Base-by-base conservation (phyloP, 2,888 invertebrate genomes). In the Fragum sueziense region DNA sequence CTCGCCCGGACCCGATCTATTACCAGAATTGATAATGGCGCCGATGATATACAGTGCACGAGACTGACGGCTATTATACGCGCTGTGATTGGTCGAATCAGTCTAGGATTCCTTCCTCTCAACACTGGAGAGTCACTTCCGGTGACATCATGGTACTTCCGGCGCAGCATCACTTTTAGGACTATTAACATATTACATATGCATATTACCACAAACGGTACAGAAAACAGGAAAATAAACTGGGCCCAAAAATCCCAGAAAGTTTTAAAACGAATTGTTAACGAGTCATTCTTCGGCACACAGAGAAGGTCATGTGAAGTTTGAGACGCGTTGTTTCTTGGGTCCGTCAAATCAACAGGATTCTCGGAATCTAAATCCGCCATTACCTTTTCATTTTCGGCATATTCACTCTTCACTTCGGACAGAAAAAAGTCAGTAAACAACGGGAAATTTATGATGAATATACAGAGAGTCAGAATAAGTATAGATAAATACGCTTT, bases 141-240 rank as follows among this genome's bases (percentile, higher is more conserved):
- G n/a, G 51, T 41, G 11, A 33, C 17, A 34, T 72, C 31, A 9
- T 54, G 62, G 27, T 70, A 70, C 20, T 68, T 65, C 41, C 70
- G 33, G 4, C 52, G 27, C 20, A 76, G 34, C 25, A 67, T 57
- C 25, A 82, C 68, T 54, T 73, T 79, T 3, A 59, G 20, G 14
- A 79, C 31, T 22, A 82, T 82, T 0, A 70, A 31, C 22, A 65
- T 59, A 61, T 82, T 82, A n/a, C 82, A 78, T 14, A 70, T 33
- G 14, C 75, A 33, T 22, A 76, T 78, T 17, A 79, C 37, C 2
- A 65, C 27, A 33, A 82, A 79, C 9, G 82, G 82, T n/a, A 73
- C 29, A 0, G 70, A 57, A 47, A 75, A 82, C 17, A 76, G 70
- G 17, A 79, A 71, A 25, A 52, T 37, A 29, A 71, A 71, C 41